Evolutionary conservation across 2,113 vertebrate species (phyloP).

Genomic region (Plecotus auritus): DNA sequence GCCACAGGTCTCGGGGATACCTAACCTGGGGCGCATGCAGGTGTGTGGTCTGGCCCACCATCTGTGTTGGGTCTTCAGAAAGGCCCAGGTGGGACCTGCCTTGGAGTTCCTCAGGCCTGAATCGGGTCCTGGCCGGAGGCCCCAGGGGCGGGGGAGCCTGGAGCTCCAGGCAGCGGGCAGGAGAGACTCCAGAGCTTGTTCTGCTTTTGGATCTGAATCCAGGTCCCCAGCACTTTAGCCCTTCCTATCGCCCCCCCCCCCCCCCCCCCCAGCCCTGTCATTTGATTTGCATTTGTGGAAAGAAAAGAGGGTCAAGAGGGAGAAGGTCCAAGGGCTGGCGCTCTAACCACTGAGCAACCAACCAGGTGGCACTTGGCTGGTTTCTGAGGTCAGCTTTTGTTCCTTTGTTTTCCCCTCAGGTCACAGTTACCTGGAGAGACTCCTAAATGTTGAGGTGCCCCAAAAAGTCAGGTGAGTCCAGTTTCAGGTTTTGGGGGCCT

Average conservation of each 20-base stretch:
- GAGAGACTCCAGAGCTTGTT: not conserved
- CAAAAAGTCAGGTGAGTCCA: conserved; percentile 76
- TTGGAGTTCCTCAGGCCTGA: not conserved
- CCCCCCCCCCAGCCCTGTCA: not conserved
- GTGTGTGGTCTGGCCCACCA: not conserved
- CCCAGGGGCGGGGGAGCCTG: not conserved
- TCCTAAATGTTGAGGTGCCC: conserved; percentile 75
- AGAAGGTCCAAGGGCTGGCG: too few relatives aligned
- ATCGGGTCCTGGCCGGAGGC: not conserved
- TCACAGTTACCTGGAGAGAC: conserved; percentile 72
- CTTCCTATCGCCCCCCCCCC: not conserved
- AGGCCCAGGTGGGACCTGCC: not conserved
- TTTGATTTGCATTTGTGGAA: not conserved
- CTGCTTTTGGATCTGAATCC: not conserved
- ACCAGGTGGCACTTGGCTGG: too few relatives aligned
- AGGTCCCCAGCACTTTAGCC: not conserved
- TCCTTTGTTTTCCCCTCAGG: conserved; percentile 59
- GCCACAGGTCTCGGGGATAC: not conserved
- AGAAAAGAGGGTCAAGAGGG: too few relatives aligned
- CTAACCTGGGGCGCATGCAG: rapidly evolving
- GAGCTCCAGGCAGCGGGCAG: not conserved
- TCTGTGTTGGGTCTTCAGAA: not conserved
- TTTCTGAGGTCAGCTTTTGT: not conserved
- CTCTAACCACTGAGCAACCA: too few relatives aligned
- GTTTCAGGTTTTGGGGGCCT: not conserved